phyloP scores from a whole-genome alignment of 2,888 invertebrate species.

The Lacanobia oleracea region DNA sequence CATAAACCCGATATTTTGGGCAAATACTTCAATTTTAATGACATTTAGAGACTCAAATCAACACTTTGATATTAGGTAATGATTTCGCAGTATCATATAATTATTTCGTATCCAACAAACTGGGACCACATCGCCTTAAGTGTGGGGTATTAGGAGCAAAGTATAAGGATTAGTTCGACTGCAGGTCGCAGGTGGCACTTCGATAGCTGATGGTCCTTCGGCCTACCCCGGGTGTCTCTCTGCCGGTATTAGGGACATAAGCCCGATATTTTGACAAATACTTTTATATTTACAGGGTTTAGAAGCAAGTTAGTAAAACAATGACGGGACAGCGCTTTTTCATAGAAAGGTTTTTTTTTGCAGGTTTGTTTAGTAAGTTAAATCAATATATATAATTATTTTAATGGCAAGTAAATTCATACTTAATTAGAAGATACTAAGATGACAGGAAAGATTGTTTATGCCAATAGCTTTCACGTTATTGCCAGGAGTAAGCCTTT shows the following conservation, averaged over 20 bases:
- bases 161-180: conserved; percentile 43
- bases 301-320: background rate
- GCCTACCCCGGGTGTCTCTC: conserved; percentile 7
- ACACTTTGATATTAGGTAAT: background rate
- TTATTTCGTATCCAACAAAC: background rate
- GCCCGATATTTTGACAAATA: conserved; percentile 28
- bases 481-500: too few relatives aligned
- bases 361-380: too few relatives aligned
- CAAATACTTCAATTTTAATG: too few relatives aligned
- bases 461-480: too few relatives aligned
- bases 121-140: conserved; percentile 25
- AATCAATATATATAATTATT: too few relatives aligned
- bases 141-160: conserved; percentile 32
- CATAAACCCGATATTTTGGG: too few relatives aligned
- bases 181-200: conserved; percentile 55
- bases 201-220: conserved; percentile 48
- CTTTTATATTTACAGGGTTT: conserved; percentile 25
- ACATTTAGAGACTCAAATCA: too few relatives aligned
- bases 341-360: too few relatives aligned
- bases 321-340: background rate
- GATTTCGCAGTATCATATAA: background rate
- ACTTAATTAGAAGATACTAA: too few relatives aligned
- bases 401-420: too few relatives aligned
- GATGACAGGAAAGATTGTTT: too few relatives aligned
- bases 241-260: conserved; percentile 44